A percentile compares a stretch with the other conserved stretches of the same genome.
phyloP scores from a whole-genome alignment of 2,888 invertebrate species.

The Geotrupes spiniger region DNA sequence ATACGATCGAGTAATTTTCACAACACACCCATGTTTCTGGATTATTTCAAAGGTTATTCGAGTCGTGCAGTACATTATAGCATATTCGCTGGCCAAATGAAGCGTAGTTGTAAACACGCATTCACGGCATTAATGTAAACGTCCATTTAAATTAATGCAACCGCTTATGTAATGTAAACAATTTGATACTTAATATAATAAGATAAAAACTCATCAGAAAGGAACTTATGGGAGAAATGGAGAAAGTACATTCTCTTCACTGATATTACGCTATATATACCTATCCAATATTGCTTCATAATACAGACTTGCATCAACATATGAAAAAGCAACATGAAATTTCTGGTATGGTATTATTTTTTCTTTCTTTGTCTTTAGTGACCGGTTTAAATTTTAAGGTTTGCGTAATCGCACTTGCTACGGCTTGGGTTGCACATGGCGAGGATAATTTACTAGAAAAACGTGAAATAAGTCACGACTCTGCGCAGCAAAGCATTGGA shows the following conservation, averaged over 20 bases:
- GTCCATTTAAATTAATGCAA: too few species aligned
- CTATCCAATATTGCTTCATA: not conserved
- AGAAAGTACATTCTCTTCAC: constrained; percentile 7
- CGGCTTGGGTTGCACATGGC: not conserved
- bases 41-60: too few species aligned
- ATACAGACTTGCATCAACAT: not conserved
- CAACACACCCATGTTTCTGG: too few species aligned
- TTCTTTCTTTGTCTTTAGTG: not conserved
- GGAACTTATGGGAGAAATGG: not conserved
- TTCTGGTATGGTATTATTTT: not conserved
- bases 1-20: too few species aligned
- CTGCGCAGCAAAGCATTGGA: too few species aligned
- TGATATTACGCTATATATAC: not conserved
- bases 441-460: not conserved
- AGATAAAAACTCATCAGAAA: too few species aligned
- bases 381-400: constrained; percentile 1
- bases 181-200: too few species aligned
- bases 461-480: constrained; percentile 1
- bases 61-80: too few species aligned
- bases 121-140: too few species aligned
- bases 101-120: too few species aligned
- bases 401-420: not conserved
- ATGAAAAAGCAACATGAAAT: constrained; percentile 3
- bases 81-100: too few species aligned
- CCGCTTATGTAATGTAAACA: too few species aligned